Percentiles rank a stretch among this genome's conserved stretches.
Evolutionary conservation across 1,140 invertebrate species (phyloP).

Genomic region (Hestina assimilis): DNA sequence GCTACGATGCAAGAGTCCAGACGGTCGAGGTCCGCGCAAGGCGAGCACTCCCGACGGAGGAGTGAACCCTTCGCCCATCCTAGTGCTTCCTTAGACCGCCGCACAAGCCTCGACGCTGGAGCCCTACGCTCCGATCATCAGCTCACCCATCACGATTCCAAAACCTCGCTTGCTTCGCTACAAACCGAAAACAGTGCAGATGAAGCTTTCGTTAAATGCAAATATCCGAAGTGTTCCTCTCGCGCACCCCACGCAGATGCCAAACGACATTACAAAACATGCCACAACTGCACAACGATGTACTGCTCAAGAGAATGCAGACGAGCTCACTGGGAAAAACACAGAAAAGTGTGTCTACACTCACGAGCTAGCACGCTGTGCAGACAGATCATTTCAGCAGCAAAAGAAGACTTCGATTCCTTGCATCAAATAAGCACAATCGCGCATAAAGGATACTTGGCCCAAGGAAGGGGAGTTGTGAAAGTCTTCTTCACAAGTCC

Average conservation of each 20-base stretch:
- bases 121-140: conserved; percentile 46
- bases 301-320: conserved; percentile 92
- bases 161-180: conserved; percentile 65
- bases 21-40: conserved; percentile 55
- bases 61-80: conserved; percentile 69
- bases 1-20: conserved; percentile 58
- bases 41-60: conserved; percentile 61
- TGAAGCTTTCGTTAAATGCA: conserved; percentile 83
- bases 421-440: conserved; percentile 88
- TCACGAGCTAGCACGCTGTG: conserved; percentile 92
- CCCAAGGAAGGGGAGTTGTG: conserved; percentile 93
- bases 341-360: conserved; percentile 93
- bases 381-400: conserved; percentile 91
- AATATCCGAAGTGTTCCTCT: conserved; percentile 87
- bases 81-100: conserved; percentile 53
- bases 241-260: conserved; percentile 82
- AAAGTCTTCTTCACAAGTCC: conserved; percentile 93
- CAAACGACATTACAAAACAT: conserved; percentile 88
- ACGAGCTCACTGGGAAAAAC: conserved; percentile 93
- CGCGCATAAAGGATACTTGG: conserved; percentile 87
- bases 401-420: conserved; percentile 90
- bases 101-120: conserved; percentile 60
- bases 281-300: conserved; percentile 95
- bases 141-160: conserved; percentile 64
- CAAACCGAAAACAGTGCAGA: conserved; percentile 74